Conservation (phyloP, 2,113 vertebrate genomes). For the Oryzias curvinotus region DNA sequence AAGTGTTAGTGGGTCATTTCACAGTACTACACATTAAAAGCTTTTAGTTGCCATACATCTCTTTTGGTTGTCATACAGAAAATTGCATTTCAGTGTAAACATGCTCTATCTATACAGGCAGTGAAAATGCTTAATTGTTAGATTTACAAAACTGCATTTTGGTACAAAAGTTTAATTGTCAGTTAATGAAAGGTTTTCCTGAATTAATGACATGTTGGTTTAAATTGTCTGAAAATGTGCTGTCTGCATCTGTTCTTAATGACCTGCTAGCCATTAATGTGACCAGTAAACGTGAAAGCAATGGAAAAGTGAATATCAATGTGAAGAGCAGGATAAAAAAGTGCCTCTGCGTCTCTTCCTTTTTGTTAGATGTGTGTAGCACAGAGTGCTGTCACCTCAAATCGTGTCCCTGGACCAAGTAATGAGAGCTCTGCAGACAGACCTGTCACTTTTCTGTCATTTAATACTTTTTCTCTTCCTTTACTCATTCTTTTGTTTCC, state of each 20-base stretch:
- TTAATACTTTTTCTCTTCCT: slow-evolving; percentile 22
- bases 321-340: slow-evolving; percentile 34
- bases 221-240: slow-evolving; percentile 3
- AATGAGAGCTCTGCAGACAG: slow-evolving; percentile 43
- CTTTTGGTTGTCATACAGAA: neutral
- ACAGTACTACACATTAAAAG: too few relatives aligned
- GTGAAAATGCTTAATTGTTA: neutral
- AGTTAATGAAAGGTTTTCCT: slow-evolving; percentile 23
- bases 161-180: slow-evolving; percentile 3
- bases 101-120: neutral
- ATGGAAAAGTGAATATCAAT: slow-evolving; percentile 47
- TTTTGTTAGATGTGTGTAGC: slow-evolving; percentile 1
- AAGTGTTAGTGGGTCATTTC: too few relatives aligned
- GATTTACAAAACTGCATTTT: neutral
- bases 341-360: slow-evolving; percentile 4
- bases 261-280: slow-evolving; percentile 31
- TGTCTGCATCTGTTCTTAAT: slow-evolving; percentile 27
- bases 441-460: slow-evolving; percentile 37
- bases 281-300: slow-evolving; percentile 26
- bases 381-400: slow-evolving; percentile 29
- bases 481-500: slow-evolving; percentile 37
- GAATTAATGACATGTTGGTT: slow-evolving; percentile 44
- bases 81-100: neutral
- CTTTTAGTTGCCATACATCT: too few relatives aligned
- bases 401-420: slow-evolving; percentile 18